phyloP scores from a whole-genome alignment of 2,797 vertebrate species.

The Phaenicophaeus curvirostris region DNA sequence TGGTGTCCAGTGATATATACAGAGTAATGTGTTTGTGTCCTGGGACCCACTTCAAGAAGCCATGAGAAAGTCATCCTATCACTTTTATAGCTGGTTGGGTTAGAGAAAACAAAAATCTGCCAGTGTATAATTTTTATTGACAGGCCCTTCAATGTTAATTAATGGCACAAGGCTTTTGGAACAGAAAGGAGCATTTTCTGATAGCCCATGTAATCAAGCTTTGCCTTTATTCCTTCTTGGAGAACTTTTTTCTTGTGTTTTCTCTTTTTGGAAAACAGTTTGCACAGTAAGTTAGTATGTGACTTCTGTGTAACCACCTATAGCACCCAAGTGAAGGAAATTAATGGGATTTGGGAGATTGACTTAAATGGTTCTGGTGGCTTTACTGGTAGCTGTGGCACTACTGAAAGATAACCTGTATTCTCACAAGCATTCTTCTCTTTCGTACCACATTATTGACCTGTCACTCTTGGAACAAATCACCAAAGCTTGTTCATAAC shows the following conservation, averaged over 20 bases:
- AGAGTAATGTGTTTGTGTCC: background rate
- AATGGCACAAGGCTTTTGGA: background rate
- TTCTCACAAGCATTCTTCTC: background rate
- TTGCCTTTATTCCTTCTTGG: background rate
- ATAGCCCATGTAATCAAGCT: background rate
- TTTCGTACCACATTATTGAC: background rate
- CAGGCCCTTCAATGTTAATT: background rate
- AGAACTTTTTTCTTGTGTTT: background rate
- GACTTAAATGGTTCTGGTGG: background rate
- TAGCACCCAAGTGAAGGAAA: background rate
- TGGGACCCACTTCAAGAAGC: background rate
- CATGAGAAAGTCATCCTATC: background rate
- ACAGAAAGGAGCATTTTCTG: background rate
- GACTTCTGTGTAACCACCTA: background rate
- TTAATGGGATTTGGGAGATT: background rate
- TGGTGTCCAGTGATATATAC: background rate
- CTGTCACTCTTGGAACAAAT: background rate
- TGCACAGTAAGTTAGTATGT: background rate
- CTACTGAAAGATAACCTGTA: background rate
- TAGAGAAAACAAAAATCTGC: background rate
- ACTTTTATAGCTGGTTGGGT: background rate
- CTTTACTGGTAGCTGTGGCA: background rate
- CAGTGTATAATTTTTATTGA: background rate
- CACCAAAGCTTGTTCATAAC: background rate
- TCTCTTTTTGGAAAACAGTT: background rate